Base-by-base conservation (phyloP, 2,888 invertebrate genomes). In the Patella ulyssiponensis region DNA sequence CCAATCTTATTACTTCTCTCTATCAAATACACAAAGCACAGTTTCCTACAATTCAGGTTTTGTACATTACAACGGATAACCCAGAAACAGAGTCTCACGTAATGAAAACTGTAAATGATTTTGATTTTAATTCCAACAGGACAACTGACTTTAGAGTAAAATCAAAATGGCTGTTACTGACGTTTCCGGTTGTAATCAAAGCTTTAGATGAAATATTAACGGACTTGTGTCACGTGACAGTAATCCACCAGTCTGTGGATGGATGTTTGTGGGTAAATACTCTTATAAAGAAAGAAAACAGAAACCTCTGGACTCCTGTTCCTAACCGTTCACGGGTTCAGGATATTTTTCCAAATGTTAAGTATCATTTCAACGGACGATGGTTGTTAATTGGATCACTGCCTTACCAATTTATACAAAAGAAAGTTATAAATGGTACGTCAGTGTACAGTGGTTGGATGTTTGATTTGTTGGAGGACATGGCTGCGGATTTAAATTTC, bases 331-430 rank as follows among this genome's bases (percentile, higher is more conserved):
- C 44, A 1, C 12, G 12, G 7, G 11, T 51, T 17, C 20, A 23
- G 20, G 58, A 56, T 23, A 56, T 74, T 17, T 75, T 75, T 12
- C 75, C 75, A 17, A 75, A 75, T 54, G 54, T 69, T 17, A 75
- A 75, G 52, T 75, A 53, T 69, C 44, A 70, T 20, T 75, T 69
- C 23, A 75, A 75, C 23, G 69, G 70, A 17, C 14, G 52, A 12
- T 51, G 27, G 27, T 15, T 75, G 27, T 52, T 51, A 9, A 15
- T 75, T 17, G 69, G 69, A 11, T 53, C 69, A n/a, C 23, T 53
- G 23, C 75, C 75, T 33, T 69, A 69, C 23, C 20, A 69, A 52
- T 11, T 52, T 52, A n/a, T 20, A n/a, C 20, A 17, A n/a, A 75
- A 69, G 69, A 53, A 20, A 14, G 23, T 51, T 9, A 23, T 69